Evolutionary conservation across 2,888 invertebrate genomes (phyloP).

Genomic region (Agrotis puta): DNA sequence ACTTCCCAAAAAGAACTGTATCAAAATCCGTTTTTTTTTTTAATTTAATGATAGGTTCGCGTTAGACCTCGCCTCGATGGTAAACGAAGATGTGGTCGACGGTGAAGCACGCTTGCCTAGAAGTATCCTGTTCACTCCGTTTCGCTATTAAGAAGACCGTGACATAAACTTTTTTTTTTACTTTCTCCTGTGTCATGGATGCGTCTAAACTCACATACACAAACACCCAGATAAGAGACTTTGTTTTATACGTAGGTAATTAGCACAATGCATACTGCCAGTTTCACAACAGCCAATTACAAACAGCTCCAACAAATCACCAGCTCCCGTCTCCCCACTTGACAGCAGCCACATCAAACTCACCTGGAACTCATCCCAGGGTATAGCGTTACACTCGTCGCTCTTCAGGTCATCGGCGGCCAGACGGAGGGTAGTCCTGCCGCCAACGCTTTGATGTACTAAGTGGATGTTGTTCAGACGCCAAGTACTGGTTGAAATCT

Average conservation of each 20-base stretch:
- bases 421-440: conserved; percentile 76
- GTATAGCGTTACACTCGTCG: conserved; percentile 96
- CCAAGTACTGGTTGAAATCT: conserved; percentile 92
- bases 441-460: conserved; percentile 79
- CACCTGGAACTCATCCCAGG: conserved; percentile 99
- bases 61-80: too few species aligned
- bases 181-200: too few species aligned
- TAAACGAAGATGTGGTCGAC: too few species aligned
- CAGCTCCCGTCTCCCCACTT: not conserved
- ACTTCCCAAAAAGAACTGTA: too few species aligned
- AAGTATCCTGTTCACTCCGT: too few species aligned
- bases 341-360: conserved; percentile 54
- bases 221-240: too few species aligned
- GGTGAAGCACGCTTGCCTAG: too few species aligned
- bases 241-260: not conserved
- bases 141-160: too few species aligned
- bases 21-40: not conserved
- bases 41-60: too few species aligned
- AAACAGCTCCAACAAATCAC: conserved; percentile 4
- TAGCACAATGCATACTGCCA: not conserved
- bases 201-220: too few species aligned
- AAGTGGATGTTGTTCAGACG: conserved; percentile 85
- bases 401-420: conserved; percentile 92
- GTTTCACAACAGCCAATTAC: not conserved
- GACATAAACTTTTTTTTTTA: too few species aligned